phyloP scores from a whole-genome alignment of 2,113 vertebrate genomes.

The Triplophysa tibetana region DNA sequence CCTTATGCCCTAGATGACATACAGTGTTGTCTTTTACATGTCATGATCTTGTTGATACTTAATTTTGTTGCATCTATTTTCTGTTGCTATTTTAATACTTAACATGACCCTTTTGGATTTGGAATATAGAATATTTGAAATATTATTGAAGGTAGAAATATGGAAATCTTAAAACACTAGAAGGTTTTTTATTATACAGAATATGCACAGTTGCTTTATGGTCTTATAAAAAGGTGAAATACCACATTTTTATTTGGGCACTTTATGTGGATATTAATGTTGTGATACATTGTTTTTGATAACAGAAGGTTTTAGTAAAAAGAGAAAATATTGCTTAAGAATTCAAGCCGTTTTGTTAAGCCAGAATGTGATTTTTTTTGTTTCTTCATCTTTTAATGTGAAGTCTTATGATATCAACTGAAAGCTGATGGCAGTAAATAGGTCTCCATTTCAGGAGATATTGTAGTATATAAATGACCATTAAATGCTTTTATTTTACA shows the following conservation, averaged over 20 bases:
- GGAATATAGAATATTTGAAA: not conserved
- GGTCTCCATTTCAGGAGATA: not conserved
- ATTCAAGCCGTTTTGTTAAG: not conserved
- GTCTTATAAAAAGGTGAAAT: constrained; percentile 27
- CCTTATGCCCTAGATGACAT: constrained; percentile 1
- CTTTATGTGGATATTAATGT: constrained; percentile 59
- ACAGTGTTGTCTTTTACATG: not conserved
- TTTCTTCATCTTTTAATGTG: not conserved
- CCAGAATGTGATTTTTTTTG: not conserved
- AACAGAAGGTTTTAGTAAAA: not conserved
- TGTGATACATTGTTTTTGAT: constrained; percentile 16
- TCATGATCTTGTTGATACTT: not conserved
- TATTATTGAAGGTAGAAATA: not conserved
- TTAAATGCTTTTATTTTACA: constrained; percentile 8
- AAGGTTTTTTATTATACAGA: not conserved
- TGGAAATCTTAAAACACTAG: not conserved
- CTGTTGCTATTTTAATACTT: not conserved
- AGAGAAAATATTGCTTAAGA: not conserved
- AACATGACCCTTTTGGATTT: not conserved
- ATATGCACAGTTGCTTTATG: not conserved
- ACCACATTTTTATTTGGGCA: constrained; percentile 55
- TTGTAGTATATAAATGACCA: not conserved
- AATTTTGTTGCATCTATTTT: not conserved
- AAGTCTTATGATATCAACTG: not conserved
- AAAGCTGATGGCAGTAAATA: not conserved